Evolutionary conservation across 2,888 invertebrate species (phyloP).

Genomic region (Phragmatobia fuliginosa): DNA sequence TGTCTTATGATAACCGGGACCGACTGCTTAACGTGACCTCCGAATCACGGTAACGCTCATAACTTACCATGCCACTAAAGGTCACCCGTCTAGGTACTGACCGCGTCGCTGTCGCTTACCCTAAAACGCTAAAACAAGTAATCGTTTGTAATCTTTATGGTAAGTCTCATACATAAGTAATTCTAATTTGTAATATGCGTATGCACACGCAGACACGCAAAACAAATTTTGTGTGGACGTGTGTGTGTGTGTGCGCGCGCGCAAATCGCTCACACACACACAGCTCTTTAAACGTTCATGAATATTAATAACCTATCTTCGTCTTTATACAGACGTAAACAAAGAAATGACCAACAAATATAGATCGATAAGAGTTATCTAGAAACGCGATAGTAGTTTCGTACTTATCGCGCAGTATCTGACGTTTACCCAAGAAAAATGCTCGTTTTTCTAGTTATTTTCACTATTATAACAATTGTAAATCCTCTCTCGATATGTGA

Average conservation of each 20-base stretch:
- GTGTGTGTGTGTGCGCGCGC: too few species aligned
- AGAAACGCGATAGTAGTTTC: constrained; percentile 62
- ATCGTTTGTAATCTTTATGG: not conserved
- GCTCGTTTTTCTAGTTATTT: constrained; percentile 48
- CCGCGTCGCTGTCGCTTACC: too few species aligned
- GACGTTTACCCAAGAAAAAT: constrained; percentile 48
- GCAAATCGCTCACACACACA: not conserved
- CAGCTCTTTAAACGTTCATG: not conserved
- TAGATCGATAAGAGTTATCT: constrained; percentile 58
- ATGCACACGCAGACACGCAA: not conserved
- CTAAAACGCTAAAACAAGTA: not conserved
- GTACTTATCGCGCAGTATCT: constrained; percentile 45
- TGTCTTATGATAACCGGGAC: too few species aligned
- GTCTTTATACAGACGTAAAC: constrained; percentile 39
- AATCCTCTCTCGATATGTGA: constrained; percentile 67
- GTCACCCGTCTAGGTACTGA: too few species aligned
- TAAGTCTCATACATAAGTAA: not conserved
- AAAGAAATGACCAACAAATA: constrained; percentile 74
- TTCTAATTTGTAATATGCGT: not conserved
- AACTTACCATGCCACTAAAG: too few species aligned
- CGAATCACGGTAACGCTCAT: too few species aligned
- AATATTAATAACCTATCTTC: constrained; percentile 2
- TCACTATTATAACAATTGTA: constrained; percentile 51
- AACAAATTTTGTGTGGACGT: too few species aligned
- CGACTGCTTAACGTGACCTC: too few species aligned